These are phyloP conservation scores for Hyppa rectilinea DNA, from an alignment of 2,888 invertebrate species.

Conservation along the genomic window DNA sequence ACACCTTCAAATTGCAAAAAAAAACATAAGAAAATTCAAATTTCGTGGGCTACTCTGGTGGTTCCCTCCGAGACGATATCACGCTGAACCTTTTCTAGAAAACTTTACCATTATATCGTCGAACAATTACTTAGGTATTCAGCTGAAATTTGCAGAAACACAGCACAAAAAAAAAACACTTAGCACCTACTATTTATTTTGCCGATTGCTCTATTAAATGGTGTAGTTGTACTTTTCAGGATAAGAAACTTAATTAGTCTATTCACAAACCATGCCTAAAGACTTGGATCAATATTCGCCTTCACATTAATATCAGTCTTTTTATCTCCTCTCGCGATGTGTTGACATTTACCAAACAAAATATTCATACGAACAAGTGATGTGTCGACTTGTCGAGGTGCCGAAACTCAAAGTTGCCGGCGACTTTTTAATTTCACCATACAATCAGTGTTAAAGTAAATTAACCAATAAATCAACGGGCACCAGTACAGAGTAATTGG, in stretches of 20 bases:
- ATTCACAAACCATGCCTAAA: neutral
- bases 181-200: too few relatives aligned
- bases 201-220: neutral
- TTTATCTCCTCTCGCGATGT: conserved; percentile 39
- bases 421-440: conserved; percentile 72
- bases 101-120: neutral
- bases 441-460: conserved; percentile 72
- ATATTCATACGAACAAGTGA: conserved; percentile 48
- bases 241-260: neutral
- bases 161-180: too few relatives aligned
- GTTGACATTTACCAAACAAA: conserved; percentile 60
- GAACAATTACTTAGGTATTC: too few relatives aligned
- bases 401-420: conserved; percentile 59
- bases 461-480: conserved; percentile 73
- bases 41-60: too few relatives aligned
- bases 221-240: neutral
- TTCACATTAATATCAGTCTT: neutral
- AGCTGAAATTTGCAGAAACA: too few relatives aligned
- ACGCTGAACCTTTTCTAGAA: neutral
- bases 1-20: too few relatives aligned
- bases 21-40: too few relatives aligned
- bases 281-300: neutral
- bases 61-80: neutral
- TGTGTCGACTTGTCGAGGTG: conserved; percentile 43
- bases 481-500: conserved; percentile 69